A percentile compares a stretch with the other conserved stretches of the same genome.
Evolutionary conservation across 2,113 vertebrate species (phyloP).

Genomic region (Dasyurus viverrinus): DNA sequence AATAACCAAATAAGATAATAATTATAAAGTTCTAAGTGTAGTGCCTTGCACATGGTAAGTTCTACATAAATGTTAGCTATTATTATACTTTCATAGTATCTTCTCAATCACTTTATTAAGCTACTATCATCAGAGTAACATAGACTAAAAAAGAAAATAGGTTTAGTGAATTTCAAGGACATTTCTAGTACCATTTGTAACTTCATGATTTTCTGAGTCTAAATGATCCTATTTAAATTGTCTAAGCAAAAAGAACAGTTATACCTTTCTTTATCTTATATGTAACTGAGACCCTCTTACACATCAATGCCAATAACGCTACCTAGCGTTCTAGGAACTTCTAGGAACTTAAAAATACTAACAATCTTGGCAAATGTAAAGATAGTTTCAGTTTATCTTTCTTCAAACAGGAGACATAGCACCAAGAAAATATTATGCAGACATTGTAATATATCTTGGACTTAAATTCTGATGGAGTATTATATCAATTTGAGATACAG

Average conservation of each 20-base stretch:
- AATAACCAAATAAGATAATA: background rate
- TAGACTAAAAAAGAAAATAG: constrained; percentile 15
- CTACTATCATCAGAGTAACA: background rate
- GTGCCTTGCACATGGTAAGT: background rate
- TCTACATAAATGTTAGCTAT: background rate
- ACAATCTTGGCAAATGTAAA: background rate
- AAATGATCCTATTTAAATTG: too few species aligned
- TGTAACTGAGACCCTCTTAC: too few species aligned
- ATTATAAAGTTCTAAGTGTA: background rate
- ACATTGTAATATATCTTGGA: constrained; percentile 33
- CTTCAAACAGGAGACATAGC: background rate
- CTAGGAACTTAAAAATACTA: constrained; percentile 14
- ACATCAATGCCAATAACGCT: too few species aligned
- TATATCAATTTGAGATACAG: constrained; percentile 52
- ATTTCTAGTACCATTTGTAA: too few species aligned
- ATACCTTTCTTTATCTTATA: too few species aligned
- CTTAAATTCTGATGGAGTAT: constrained; percentile 8
- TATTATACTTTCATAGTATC: background rate
- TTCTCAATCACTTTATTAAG: background rate
- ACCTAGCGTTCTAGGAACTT: too few species aligned
- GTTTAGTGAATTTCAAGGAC: too few species aligned
- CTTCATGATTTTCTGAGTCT: too few species aligned
- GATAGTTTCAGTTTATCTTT: background rate
- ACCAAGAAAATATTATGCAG: constrained; percentile 22
- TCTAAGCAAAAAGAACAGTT: too few species aligned